Evolutionary conservation across 1,140 invertebrate species (phyloP).

Genomic region (Ruditapes philippinarum): DNA sequence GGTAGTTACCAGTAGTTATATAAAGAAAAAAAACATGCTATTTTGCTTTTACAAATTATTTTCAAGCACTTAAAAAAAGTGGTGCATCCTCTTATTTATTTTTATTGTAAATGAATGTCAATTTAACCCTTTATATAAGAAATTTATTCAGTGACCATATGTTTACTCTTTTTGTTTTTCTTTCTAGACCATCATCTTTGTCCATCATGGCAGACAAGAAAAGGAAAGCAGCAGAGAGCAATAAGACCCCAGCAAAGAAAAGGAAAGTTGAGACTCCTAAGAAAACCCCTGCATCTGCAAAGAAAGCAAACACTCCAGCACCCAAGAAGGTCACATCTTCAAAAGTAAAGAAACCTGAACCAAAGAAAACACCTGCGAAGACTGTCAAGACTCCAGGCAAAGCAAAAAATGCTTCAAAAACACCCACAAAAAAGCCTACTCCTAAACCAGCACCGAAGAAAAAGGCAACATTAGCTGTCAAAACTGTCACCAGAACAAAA

Average conservation of each 20-base stretch:
- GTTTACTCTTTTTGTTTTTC: no score
- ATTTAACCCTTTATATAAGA: no score
- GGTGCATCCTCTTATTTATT: no score
- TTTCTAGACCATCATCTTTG: background rate
- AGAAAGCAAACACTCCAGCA: conserved; percentile 21
- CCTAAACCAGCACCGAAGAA: background rate
- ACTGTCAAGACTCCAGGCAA: conserved; percentile 11
- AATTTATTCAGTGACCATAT: no score
- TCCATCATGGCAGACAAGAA: conserved; percentile 42
- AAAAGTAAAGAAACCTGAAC: conserved; percentile 35
- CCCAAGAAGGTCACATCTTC: conserved; percentile 34
- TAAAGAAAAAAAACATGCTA: no score
- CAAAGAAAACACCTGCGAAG: conserved; percentile 24
- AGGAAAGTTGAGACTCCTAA: conserved; percentile 43
- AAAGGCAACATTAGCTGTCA: background rate
- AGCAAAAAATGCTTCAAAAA: background rate
- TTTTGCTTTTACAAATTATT: no score
- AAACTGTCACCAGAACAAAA: conserved; percentile 9
- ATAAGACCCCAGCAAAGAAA: conserved; percentile 57
- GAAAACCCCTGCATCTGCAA: conserved; percentile 28
- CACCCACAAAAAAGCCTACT: background rate
- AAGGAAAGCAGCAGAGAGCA: conserved; percentile 26
- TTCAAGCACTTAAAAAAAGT: no score
- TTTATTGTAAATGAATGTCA: no score
- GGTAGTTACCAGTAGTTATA: no score